Percentiles rank a stretch among this genome's conserved stretches.
Evolutionary conservation across 2,888 invertebrate genomes (phyloP).

Genomic region (Chloroclysta siterata): DNA sequence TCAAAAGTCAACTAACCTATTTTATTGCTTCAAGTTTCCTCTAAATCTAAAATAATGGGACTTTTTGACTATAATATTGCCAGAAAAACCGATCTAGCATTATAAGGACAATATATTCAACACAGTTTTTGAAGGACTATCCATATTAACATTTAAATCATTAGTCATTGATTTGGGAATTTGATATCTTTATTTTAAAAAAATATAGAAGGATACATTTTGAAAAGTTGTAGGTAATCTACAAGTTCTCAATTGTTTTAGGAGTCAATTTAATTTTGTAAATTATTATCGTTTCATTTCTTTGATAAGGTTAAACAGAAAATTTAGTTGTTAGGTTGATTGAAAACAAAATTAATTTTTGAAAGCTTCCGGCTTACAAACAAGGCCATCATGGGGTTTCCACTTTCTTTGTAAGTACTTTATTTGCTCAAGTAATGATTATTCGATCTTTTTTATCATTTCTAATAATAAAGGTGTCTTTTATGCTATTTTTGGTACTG

Average conservation of each 20-base stretch:
- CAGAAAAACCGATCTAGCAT: too few species aligned
- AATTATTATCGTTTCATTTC: conserved; percentile 5
- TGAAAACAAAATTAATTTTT: conserved; percentile 18
- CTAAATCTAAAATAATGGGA: not conserved
- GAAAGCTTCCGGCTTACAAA: conserved; percentile 10
- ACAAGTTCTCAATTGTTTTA: not conserved
- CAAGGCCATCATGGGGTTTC: conserved; percentile 7
- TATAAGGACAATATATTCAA: too few species aligned
- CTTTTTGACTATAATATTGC: not conserved
- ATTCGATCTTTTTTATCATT: not conserved
- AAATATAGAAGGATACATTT: too few species aligned
- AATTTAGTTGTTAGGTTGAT: conserved; percentile 10
- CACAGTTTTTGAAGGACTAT: too few species aligned
- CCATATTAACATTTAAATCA: too few species aligned
- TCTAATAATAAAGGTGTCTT: too few species aligned
- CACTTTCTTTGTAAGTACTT: conserved; percentile 3
- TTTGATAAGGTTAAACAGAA: conserved; percentile 14
- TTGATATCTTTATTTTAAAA: too few species aligned
- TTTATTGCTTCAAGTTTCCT: conserved; percentile 2
- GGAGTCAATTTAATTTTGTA: not conserved
- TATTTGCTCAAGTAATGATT: conserved; percentile 2
- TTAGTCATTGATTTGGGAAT: too few species aligned
- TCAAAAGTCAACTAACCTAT: conserved; percentile 11
- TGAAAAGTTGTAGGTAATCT: not conserved
- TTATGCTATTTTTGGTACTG: too few species aligned